These are phyloP conservation scores for Saccopteryx bilineata DNA, from an alignment of 2,113 vertebrate genomes.

Conservation along the genomic window DNA sequence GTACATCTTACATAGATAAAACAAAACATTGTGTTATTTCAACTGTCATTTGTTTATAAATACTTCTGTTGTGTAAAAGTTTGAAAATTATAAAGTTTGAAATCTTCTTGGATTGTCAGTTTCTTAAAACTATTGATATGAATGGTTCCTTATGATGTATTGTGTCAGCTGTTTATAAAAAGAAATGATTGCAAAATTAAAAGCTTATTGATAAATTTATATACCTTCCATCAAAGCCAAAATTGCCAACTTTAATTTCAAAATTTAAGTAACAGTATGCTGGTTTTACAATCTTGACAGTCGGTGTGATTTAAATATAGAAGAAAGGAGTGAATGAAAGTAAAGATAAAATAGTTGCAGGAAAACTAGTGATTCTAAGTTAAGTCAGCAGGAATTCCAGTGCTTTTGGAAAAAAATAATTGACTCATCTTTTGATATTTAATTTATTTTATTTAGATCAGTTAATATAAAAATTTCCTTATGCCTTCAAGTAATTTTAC, in stretches of 20 bases:
- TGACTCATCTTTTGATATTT: slow-evolving; percentile 46
- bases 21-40: slow-evolving; percentile 56
- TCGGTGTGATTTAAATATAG: neutral
- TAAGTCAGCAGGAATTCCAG: neutral
- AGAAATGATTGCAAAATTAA: neutral
- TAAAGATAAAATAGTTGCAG: neutral
- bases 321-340: neutral
- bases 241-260: slow-evolving; percentile 7
- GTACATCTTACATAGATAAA: slow-evolving; percentile 15
- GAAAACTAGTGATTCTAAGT: neutral
- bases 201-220: neutral
- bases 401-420: neutral
- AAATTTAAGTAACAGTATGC: neutral
- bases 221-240: neutral
- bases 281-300: neutral
- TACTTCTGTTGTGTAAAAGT: neutral
- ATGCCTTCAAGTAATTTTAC: slow-evolving; percentile 62
- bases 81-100: neutral
- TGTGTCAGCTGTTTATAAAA: neutral
- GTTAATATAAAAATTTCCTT: slow-evolving; percentile 62
- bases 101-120: neutral
- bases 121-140: neutral
- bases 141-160: neutral
- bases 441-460: slow-evolving; percentile 33
- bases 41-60: slow-evolving; percentile 63